phyloP scores from a whole-genome alignment of 2,113 vertebrate species.

The Entomyzon cyanotis region DNA sequence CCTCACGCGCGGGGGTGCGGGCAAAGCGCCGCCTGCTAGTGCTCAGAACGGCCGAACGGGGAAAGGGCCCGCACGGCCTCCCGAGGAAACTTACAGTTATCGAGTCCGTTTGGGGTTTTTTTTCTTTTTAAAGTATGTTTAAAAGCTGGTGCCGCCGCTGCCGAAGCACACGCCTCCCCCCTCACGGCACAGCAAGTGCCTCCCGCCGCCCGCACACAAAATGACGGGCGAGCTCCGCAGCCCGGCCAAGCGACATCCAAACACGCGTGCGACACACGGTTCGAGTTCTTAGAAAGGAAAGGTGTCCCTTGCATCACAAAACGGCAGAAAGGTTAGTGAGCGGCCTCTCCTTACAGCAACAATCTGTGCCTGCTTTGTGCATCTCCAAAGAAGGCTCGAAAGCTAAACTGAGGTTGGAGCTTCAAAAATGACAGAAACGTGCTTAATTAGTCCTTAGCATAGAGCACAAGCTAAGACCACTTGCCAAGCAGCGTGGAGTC shows the following conservation, averaged over 20 bases:
- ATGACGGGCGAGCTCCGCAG: fast-evolving
- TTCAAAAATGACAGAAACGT: neutral
- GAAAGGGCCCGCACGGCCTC: fast-evolving
- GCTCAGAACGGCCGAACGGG: fast-evolving
- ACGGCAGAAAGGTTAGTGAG: neutral
- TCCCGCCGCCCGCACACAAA: neutral
- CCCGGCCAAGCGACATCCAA: neutral
- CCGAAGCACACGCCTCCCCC: neutral
- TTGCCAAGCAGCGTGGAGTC: neutral
- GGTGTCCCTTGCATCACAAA: fast-evolving
- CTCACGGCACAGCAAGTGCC: neutral
- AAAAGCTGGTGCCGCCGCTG: neutral
- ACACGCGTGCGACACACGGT: no score
- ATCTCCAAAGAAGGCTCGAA: neutral
- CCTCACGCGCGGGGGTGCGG: fast-evolving
- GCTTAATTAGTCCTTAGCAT: neutral
- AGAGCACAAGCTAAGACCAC: fast-evolving
- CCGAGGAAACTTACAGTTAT: no score
- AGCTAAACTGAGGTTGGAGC: neutral
- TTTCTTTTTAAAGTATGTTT: neutral
- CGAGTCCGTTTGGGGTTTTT: fast-evolving
- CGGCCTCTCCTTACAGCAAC: neutral
- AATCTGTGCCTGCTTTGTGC: no score
- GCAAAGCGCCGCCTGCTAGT: fast-evolving
- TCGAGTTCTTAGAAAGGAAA: neutral